phyloP scores from a whole-genome alignment of 2,888 invertebrate species.

The Epinotia brunnichana region DNA sequence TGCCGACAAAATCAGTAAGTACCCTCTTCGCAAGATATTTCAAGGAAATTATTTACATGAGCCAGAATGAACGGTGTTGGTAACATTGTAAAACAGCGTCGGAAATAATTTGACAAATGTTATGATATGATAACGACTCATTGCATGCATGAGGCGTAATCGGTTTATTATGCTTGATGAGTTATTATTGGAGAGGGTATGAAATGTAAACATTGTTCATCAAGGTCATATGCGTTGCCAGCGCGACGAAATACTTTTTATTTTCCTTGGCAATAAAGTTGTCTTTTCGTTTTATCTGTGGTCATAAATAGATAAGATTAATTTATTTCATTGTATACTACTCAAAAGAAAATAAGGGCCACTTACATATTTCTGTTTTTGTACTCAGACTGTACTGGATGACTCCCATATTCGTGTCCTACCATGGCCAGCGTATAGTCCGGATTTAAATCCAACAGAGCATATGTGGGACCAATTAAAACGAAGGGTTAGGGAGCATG shows the following conservation, averaged over 20 bases:
- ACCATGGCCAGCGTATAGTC: too few species aligned
- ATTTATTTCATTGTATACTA: too few species aligned
- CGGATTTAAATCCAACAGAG: too few species aligned
- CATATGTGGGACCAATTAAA: too few species aligned
- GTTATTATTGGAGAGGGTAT: not conserved
- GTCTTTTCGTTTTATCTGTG: too few species aligned
- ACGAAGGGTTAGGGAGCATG: too few species aligned
- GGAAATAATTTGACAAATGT: constrained; percentile 40
- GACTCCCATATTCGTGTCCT: too few species aligned
- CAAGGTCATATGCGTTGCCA: not conserved
- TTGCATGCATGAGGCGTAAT: constrained; percentile 30
- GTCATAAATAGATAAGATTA: too few species aligned
- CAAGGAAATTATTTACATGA: not conserved
- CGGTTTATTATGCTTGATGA: constrained; percentile 38
- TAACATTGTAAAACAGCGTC: constrained; percentile 11
- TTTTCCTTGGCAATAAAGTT: not conserved
- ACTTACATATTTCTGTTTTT: too few species aligned
- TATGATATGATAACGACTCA: constrained; percentile 37
- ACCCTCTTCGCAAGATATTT: not conserved
- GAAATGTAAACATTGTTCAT: not conserved
- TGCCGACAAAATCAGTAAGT: not conserved
- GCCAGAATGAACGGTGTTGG: not conserved
- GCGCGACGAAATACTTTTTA: not conserved
- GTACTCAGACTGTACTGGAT: too few species aligned
- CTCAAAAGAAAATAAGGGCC: too few species aligned